Conservation (phyloP, 2,113 vertebrate genomes). For the Quiscalus mexicanus region DNA sequence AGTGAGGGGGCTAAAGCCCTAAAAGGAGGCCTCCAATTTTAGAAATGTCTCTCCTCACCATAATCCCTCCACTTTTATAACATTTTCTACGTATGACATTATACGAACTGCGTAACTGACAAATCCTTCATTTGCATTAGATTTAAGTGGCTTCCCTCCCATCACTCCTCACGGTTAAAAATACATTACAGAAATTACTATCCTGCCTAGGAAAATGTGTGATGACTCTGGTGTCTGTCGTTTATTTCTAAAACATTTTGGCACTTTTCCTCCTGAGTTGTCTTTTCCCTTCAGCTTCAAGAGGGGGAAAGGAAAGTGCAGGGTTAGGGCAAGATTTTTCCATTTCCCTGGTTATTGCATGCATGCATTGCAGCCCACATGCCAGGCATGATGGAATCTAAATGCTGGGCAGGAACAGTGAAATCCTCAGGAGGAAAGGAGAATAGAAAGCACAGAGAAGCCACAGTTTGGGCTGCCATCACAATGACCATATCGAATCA, state of each 20-base stretch:
- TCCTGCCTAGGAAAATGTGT: conserved; percentile 63
- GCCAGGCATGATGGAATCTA: background rate
- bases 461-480: background rate
- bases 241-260: conserved; percentile 76
- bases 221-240: conserved; percentile 45
- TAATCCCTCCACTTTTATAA: conserved; percentile 55
- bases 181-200: conserved; percentile 70
- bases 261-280: conserved; percentile 45
- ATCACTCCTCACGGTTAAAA: conserved; percentile 68
- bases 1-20: conserved; percentile 30
- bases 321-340: conserved; percentile 2
- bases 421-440: background rate
- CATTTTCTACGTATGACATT: conserved; percentile 55
- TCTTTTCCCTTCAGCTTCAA: background rate
- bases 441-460: background rate
- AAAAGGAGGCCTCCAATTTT: conserved; percentile 14
- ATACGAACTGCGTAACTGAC: conserved; percentile 52
- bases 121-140: conserved; percentile 67
- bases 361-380: background rate
- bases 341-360: conserved; percentile 3
- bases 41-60: conserved; percentile 38
- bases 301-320: background rate
- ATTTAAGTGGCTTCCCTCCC: conserved; percentile 63
- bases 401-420: background rate
- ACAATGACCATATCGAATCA: accelerated